Conservation (phyloP, 1,140 invertebrate genomes). For the Zaprionus davidi region DNA sequence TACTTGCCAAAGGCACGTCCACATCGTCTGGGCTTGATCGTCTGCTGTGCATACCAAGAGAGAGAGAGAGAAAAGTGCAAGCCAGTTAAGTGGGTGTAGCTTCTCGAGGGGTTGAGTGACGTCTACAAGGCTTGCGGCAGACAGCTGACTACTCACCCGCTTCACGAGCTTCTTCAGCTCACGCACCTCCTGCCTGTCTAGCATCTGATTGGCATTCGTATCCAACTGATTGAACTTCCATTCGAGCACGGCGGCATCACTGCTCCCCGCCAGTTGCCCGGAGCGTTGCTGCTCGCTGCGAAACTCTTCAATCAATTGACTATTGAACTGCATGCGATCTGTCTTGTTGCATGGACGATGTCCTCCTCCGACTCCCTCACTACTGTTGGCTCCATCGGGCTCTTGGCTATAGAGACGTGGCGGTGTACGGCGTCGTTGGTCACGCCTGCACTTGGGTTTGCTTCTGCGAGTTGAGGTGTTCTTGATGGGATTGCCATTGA, state of each 20-base stretch:
- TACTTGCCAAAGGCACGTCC: constrained; percentile 93
- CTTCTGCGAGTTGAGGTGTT: constrained; percentile 88
- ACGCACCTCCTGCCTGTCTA: constrained; percentile 92
- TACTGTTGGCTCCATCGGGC: constrained; percentile 49
- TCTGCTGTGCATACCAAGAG: constrained; percentile 78
- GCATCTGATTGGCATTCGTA: constrained; percentile 88
- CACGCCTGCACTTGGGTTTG: constrained; percentile 88
- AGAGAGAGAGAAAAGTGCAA: constrained; percentile 2
- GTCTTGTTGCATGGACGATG: constrained; percentile 87
- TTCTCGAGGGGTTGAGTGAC: background rate
- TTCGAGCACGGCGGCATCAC: constrained; percentile 87
- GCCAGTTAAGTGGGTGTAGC: constrained; percentile 10
- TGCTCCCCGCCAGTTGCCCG: constrained; percentile 40
- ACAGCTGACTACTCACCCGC: constrained; percentile 85
- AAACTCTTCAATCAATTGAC: constrained; percentile 92
- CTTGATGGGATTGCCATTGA: constrained; percentile 90
- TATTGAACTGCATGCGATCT: constrained; percentile 92
- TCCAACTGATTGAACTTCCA: constrained; percentile 96
- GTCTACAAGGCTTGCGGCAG: constrained; percentile 22
- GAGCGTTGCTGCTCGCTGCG: constrained; percentile 89
- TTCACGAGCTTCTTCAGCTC: constrained; percentile 92
- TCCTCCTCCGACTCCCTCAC: constrained; percentile 45
- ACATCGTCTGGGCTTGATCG: constrained; percentile 94
- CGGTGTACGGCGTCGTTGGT: constrained; percentile 83
- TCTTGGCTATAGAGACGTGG: constrained; percentile 51